These are phyloP conservation scores for Heliothis virescens DNA, from an alignment of 1,140 invertebrate genomes.

Conservation along the genomic window DNA sequence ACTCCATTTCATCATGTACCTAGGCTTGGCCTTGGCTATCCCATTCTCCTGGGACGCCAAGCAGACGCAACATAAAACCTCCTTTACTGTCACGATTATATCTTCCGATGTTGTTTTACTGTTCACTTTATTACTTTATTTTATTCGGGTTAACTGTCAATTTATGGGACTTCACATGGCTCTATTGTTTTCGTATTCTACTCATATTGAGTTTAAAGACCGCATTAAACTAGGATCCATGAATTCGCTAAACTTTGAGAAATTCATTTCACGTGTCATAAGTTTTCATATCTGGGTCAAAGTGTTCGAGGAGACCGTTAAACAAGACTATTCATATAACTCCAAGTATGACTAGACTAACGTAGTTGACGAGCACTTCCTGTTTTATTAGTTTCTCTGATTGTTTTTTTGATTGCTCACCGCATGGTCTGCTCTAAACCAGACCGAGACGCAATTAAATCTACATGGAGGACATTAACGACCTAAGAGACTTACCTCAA, in stretches of 20 bases:
- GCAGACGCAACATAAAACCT: slow-evolving; percentile 10
- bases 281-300: slow-evolving; percentile 18
- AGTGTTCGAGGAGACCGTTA: not conserved
- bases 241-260: slow-evolving; percentile 19
- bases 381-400: not conserved
- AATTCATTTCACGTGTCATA: slow-evolving; percentile 31
- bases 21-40: not conserved
- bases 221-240: not conserved
- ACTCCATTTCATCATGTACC: not conserved
- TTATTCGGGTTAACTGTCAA: slow-evolving; percentile 40
- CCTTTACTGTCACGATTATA: slow-evolving; percentile 44
- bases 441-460: not conserved
- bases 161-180: slow-evolving; percentile 12
- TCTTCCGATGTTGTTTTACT: slow-evolving; percentile 37
- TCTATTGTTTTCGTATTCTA: slow-evolving; percentile 19
- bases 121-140: slow-evolving; percentile 43
- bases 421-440: not conserved
- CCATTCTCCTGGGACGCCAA: not conserved
- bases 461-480: not conserved
- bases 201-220: slow-evolving; percentile 9
- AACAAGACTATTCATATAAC: slow-evolving; percentile 3
- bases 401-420: slow-evolving; percentile 1
- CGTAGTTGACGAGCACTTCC: slow-evolving; percentile 6
- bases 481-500: slow-evolving; percentile 85
- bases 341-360: not conserved